Conservation (phyloP, 2,888 invertebrate genomes). For the Smittia sp. region DNA sequence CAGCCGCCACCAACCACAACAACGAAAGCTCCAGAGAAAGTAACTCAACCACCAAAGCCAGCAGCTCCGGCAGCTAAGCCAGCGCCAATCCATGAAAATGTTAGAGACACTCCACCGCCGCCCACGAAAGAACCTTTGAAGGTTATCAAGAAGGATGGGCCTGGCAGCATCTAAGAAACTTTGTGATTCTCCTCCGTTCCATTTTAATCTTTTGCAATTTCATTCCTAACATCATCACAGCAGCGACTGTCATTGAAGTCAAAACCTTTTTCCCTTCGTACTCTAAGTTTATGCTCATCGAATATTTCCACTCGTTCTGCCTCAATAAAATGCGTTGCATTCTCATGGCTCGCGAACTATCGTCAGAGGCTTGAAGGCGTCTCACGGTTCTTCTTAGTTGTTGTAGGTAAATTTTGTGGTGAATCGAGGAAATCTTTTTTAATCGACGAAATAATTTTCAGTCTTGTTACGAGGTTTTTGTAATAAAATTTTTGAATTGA, state of each 20-base stretch:
- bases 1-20: constrained; percentile 2
- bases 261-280: no score
- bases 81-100: constrained; percentile 57
- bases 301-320: no score
- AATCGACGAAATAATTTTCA: not conserved
- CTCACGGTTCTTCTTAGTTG: constrained; percentile 4
- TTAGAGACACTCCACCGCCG: constrained; percentile 57
- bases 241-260: not conserved
- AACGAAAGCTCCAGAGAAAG: constrained; percentile 1
- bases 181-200: not conserved
- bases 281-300: no score
- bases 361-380: constrained; percentile 44
- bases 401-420: not conserved
- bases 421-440: not conserved
- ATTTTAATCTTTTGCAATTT: not conserved
- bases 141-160: constrained; percentile 60
- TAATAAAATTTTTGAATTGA: not conserved
- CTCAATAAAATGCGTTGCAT: no score
- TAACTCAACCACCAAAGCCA: constrained; percentile 41
- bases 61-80: constrained; percentile 27
- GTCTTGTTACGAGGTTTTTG: not conserved
- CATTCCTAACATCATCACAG: not conserved
- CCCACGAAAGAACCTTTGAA: constrained; percentile 57
- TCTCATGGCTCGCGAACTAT: no score
- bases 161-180: constrained; percentile 9